Evolutionary conservation across 1,140 invertebrate species (phyloP), one percentile per base, ranked within the genome.

Genomic region (Cotesia typhae): DNA sequence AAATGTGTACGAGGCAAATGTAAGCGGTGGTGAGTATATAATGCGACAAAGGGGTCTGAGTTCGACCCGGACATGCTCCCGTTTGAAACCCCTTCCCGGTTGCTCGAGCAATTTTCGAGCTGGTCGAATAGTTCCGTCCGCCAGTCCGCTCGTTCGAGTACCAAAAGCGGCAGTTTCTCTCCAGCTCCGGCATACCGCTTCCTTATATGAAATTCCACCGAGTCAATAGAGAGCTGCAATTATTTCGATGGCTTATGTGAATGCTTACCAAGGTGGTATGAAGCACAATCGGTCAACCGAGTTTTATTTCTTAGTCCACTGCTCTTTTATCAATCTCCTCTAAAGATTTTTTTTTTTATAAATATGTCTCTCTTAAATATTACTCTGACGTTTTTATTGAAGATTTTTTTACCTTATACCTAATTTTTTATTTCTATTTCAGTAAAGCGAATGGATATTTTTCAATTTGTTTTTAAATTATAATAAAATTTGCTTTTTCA

Each of bases 181-280:
- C 28, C 28, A 28, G 28, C 28, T 28, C 28, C 66, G 64, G 74
- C 57, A 71, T 67, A 74, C 66, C 74, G 37, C 3, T 72, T 70
- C 71, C 55, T 77, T 77, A 77, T 77, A 78, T 76, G 76, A 78
- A 79, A 80, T 80, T 80, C 74, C 76, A 74, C 73, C 35, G 66
- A 59, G 67, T 74, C 63, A 36, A 73, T 73, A 38, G 59, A 47
- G 70, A 73, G 75, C 70, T 74, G 71, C 71, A 59, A 77, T 76
- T 77, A 77, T 74, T 77, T 70, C 67, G 64, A 70, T 71, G 70
- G 36, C 63, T 72, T 71, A 73, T 73, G 70, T 64, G 74, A 37
- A 28, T 63, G 12, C 28, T 28, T 28, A 63, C 10, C 60, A 37
- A 3, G 14, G 35, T 35, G 12, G 35, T n/a, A 14, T 37, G 36